Conservation (phyloP, 2,888 invertebrate species). For the Nomada lathburiana region DNA sequence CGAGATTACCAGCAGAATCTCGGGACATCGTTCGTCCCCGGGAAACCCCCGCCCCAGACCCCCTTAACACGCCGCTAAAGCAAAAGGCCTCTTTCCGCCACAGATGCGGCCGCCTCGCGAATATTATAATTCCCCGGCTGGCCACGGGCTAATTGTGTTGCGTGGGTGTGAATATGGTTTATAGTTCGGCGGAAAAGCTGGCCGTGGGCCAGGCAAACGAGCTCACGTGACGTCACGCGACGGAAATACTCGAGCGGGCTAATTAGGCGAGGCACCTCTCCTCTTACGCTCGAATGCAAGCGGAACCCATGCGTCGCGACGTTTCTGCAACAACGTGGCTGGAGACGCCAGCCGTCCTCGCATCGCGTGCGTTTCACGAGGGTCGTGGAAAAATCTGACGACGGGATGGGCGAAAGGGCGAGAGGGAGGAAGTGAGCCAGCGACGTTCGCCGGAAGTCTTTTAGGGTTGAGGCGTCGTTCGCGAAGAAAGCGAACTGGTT, state of each 20-base stretch:
- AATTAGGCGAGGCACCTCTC: conserved; percentile 82
- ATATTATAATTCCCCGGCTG: conserved; percentile 80
- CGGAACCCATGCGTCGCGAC: conserved; percentile 80
- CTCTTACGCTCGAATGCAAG: conserved; percentile 79
- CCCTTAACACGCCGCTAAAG: neutral
- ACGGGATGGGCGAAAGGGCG: neutral
- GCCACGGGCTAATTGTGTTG: conserved; percentile 82
- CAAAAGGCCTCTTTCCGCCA: conserved; percentile 15
- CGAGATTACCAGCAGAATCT: conserved; percentile 38
- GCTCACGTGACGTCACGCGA: conserved; percentile 84
- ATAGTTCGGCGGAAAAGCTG: conserved; percentile 83
- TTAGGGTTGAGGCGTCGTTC: neutral
- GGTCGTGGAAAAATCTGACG: neutral
- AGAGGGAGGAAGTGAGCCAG: neutral
- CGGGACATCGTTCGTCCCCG: conserved; percentile 54
- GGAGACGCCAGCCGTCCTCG: conserved; percentile 38
- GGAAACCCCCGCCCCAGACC: neutral
- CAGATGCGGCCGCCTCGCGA: conserved; percentile 46
- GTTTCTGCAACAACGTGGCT: conserved; percentile 57
- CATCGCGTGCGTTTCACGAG: conserved; percentile 16
- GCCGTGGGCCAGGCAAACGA: conserved; percentile 82
- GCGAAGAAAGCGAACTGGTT: neutral
- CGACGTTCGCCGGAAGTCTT: neutral
- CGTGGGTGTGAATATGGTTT: conserved; percentile 84
- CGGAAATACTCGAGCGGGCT: conserved; percentile 82